Evolutionary conservation across 2,797 vertebrate species (phyloP).

Genomic region (Notolabrus celidotus): DNA sequence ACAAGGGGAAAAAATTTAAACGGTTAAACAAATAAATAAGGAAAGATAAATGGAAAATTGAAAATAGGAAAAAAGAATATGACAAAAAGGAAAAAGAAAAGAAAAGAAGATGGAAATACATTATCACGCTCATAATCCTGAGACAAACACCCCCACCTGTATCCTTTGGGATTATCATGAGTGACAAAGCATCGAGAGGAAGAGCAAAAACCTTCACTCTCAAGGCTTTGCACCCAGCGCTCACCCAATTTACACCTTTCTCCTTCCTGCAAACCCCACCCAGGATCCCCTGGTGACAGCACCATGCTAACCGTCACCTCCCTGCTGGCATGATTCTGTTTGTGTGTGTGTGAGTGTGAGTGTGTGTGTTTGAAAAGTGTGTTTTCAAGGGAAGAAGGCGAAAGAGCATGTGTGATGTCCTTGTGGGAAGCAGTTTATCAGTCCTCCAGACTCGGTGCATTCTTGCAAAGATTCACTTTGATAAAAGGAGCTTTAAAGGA

Average conservation of each 20-base stretch:
- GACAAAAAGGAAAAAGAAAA: too few relatives aligned
- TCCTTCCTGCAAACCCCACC: slow-evolving; percentile 76
- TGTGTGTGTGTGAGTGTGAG: slow-evolving; percentile 20
- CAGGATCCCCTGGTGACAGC: slow-evolving; percentile 77
- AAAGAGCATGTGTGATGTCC: slow-evolving; percentile 44
- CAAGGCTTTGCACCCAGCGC: slow-evolving; percentile 78
- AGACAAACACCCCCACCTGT: slow-evolving; percentile 64
- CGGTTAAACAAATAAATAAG: too few relatives aligned
- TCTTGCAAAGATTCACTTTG: background rate
- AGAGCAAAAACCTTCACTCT: slow-evolving; percentile 72
- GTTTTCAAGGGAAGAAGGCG: slow-evolving; percentile 19
- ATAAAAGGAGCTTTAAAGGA: background rate
- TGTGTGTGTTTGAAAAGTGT: slow-evolving; percentile 19
- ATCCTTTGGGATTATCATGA: slow-evolving; percentile 54
- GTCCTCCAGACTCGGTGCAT: slow-evolving; percentile 36
- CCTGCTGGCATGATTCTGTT: slow-evolving; percentile 61
- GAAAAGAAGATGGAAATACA: too few relatives aligned
- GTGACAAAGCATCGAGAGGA: slow-evolving; percentile 71
- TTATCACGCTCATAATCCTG: slow-evolving; percentile 7
- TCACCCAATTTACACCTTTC: slow-evolving; percentile 88
- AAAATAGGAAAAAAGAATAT: too few relatives aligned
- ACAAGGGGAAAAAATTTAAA: too few relatives aligned
- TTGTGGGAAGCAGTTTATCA: slow-evolving; percentile 46
- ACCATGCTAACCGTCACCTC: slow-evolving; percentile 79
- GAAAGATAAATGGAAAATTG: too few relatives aligned